Conservation (phyloP, 2,888 invertebrate genomes). For the Conus canariensis region DNA sequence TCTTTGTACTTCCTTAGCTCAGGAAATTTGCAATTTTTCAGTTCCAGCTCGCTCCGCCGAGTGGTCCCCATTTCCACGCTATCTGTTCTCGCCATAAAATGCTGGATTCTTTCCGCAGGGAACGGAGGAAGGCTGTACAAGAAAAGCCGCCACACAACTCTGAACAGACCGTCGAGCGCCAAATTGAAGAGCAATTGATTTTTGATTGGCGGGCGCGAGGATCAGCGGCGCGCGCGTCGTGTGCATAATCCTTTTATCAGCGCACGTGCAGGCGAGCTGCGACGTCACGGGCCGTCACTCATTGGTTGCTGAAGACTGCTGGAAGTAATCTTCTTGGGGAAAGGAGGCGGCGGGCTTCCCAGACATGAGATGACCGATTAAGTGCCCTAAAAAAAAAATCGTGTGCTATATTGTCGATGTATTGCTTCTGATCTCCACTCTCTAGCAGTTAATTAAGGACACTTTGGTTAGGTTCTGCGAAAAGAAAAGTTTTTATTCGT, state of each 20-base stretch:
- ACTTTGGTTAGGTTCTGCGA: not conserved
- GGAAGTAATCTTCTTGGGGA: conserved; percentile 16
- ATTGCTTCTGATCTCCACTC: not conserved
- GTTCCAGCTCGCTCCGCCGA: not conserved
- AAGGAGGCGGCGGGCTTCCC: not conserved
- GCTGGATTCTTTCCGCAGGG: too few relatives aligned
- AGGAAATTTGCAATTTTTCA: conserved; percentile 32
- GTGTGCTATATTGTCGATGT: not conserved
- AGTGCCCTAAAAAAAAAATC: not conserved
- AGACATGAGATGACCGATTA: not conserved
- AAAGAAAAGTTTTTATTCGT: too few relatives aligned
- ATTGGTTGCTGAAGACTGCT: conserved; percentile 22
- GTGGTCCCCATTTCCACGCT: not conserved
- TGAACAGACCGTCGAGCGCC: not conserved
- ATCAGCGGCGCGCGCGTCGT: conserved; percentile 13
- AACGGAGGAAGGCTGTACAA: not conserved
- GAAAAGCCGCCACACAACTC: not conserved
- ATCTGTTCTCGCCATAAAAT: not conserved
- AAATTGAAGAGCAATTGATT: conserved; percentile 42
- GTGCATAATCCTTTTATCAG: conserved; percentile 40
- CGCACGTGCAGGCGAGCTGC: conserved; percentile 15
- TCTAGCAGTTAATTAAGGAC: not conserved
- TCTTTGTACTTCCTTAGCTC: not conserved
- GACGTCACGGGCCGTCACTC: conserved; percentile 34
- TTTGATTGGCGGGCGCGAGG: conserved; percentile 38